A percentile compares a stretch with the other conserved stretches of the same genome.
phyloP scores from a whole-genome alignment of 23 tunicate species.

The Botrylloides violaceus region DNA sequence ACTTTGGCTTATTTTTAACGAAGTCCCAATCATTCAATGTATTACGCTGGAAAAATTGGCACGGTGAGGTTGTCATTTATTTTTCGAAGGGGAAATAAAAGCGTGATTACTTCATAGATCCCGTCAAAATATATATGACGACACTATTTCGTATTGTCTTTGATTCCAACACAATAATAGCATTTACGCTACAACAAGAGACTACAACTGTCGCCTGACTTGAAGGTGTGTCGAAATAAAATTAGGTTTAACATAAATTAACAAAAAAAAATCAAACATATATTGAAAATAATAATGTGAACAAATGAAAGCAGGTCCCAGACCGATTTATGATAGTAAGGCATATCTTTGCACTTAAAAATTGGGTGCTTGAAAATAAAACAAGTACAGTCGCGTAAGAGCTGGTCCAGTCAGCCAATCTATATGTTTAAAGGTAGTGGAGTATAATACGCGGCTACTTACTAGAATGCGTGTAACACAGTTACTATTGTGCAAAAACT shows the following conservation, averaged over 20 bases:
- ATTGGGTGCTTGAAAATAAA: background rate
- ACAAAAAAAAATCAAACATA: background rate
- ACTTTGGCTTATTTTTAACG: too few species aligned
- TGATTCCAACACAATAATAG: background rate
- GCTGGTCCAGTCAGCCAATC: constrained; percentile 1
- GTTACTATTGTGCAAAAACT: constrained; percentile 14
- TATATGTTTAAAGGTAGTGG: background rate
- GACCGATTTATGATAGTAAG: constrained; percentile 11
- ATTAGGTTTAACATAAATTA: background rate
- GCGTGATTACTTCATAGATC: background rate
- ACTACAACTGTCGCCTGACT: background rate
- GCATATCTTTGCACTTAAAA: background rate
- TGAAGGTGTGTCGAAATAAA: background rate
- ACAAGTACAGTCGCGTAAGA: constrained; percentile 7
- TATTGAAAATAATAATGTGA: background rate
- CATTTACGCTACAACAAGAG: background rate
- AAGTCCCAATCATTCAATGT: too few species aligned
- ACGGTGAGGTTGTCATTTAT: background rate
- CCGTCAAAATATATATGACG: constrained; percentile 14
- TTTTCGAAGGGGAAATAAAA: background rate
- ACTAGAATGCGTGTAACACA: constrained; percentile 8
- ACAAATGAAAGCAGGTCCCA: constrained; percentile 12
- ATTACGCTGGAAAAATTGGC: too few species aligned
- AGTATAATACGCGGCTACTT: background rate
- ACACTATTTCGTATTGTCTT: background rate